Evolutionary conservation across 1,140 invertebrate genomes (phyloP).

Genomic region (Brevipalpus yothersi): DNA sequence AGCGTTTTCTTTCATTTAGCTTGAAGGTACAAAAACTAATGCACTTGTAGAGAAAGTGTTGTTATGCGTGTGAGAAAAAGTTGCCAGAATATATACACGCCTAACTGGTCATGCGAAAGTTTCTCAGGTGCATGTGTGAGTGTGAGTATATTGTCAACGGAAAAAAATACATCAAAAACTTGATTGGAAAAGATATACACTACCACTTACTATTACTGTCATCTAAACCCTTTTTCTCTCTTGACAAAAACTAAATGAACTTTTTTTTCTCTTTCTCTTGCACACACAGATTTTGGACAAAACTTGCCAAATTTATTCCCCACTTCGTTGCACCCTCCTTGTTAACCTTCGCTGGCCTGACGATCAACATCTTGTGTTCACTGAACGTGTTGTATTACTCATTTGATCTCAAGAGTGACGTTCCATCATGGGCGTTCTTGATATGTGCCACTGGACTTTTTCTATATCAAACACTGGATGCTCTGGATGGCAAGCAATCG

Average conservation of each 20-base stretch:
- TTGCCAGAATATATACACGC: no score
- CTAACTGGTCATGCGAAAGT: no score
- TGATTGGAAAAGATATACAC: no score
- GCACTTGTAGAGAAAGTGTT: no score
- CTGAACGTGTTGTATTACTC: slow-evolving; percentile 10
- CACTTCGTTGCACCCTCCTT: slow-evolving; percentile 10
- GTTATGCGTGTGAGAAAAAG: no score
- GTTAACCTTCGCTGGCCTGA: slow-evolving; percentile 11
- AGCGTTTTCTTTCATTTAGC: no score
- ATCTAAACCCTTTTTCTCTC: no score
- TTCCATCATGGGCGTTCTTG: slow-evolving; percentile 24
- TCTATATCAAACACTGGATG: slow-evolving; percentile 31
- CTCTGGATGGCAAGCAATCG: slow-evolving; percentile 34
- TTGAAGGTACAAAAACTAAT: no score
- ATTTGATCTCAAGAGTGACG: slow-evolving; percentile 21
- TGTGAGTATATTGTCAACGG: no score
- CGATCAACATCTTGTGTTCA: slow-evolving; percentile 12
- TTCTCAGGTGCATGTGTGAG: no score
- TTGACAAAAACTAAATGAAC: neutral
- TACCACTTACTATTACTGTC: no score
- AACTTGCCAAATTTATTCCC: slow-evolving; percentile 11
- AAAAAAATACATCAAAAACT: no score
- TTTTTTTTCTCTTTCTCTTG: neutral
- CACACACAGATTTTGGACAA: slow-evolving; percentile 12
- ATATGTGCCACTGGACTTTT: slow-evolving; percentile 27